Evolutionary conservation across 23 tunicate species (phyloP).

Genomic region (Oikopleura vanhoeffeni): DNA sequence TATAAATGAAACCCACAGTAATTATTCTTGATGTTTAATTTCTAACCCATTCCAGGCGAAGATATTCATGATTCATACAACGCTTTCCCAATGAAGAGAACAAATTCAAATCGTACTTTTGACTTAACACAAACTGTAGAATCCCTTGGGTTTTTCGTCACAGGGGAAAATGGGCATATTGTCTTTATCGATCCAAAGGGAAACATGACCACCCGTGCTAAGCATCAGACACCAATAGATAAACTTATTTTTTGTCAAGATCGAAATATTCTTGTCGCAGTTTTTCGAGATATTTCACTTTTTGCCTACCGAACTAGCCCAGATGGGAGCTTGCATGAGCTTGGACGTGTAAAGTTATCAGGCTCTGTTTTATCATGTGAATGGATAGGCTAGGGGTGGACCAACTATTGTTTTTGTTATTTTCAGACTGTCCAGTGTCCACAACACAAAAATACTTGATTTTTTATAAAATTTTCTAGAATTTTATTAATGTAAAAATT

Average conservation of each 20-base stretch:
- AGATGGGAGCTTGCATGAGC: not conserved
- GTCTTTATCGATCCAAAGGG: not conserved
- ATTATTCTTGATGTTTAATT: too few species aligned
- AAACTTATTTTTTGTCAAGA: not conserved
- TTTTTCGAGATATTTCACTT: not conserved
- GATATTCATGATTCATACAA: too few species aligned
- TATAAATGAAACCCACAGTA: too few species aligned
- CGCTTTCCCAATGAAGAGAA: too few species aligned
- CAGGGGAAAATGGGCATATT: not conserved
- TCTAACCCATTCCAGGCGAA: too few species aligned
- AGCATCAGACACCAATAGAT: not conserved
- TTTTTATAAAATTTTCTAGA: too few species aligned
- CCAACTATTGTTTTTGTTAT: too few species aligned
- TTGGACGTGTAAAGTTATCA: not conserved
- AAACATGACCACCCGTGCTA: not conserved
- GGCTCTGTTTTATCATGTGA: not conserved
- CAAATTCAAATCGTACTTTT: not conserved
- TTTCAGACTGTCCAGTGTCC: too few species aligned
- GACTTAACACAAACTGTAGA: slow-evolving; percentile 3
- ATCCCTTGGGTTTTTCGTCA: slow-evolving; percentile 6
- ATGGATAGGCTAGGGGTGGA: too few species aligned
- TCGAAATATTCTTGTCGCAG: not conserved
- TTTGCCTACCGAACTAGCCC: not conserved
- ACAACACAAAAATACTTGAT: too few species aligned
- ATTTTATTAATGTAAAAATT: too few species aligned